These are phyloP conservation scores for Prunella himalayana DNA, from an alignment of 2,113 vertebrate species.

Conservation along the genomic window DNA sequence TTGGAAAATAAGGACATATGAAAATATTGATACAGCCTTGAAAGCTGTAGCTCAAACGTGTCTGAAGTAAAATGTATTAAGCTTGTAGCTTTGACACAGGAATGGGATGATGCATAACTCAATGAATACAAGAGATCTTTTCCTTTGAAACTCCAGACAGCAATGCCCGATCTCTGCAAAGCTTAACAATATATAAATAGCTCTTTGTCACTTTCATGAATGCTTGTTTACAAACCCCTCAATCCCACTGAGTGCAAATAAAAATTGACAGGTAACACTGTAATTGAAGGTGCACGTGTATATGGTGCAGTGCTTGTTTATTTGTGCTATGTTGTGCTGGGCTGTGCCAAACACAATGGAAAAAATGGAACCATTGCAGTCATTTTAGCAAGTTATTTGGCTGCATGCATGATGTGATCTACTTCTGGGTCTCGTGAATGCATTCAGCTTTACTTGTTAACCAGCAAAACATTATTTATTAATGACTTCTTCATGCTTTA, in stretches of 20 bases:
- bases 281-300: not conserved
- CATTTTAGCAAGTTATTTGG: constrained; percentile 51
- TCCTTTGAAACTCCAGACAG: not conserved
- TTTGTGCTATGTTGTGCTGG: not conserved
- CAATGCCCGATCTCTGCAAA: not conserved
- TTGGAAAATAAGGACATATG: not conserved
- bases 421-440: constrained; percentile 55
- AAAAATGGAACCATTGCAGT: constrained; percentile 9
- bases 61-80: not conserved
- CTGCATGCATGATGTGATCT: constrained; percentile 70
- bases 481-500: constrained; percentile 83
- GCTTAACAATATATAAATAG: constrained; percentile 18
- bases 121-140: constrained; percentile 1
- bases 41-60: not conserved
- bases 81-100: not conserved
- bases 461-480: constrained; percentile 82
- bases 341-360: not conserved
- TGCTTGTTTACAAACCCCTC: constrained; percentile 36
- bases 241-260: not conserved
- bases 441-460: constrained; percentile 80
- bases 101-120: not conserved
- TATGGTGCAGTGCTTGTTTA: not conserved
- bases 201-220: constrained; percentile 27
- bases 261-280: constrained; percentile 2
- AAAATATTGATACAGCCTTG: constrained; percentile 21